Evolutionary conservation across 2,113 vertebrate species (phyloP).

Genomic region (Oreochromis aureus): DNA sequence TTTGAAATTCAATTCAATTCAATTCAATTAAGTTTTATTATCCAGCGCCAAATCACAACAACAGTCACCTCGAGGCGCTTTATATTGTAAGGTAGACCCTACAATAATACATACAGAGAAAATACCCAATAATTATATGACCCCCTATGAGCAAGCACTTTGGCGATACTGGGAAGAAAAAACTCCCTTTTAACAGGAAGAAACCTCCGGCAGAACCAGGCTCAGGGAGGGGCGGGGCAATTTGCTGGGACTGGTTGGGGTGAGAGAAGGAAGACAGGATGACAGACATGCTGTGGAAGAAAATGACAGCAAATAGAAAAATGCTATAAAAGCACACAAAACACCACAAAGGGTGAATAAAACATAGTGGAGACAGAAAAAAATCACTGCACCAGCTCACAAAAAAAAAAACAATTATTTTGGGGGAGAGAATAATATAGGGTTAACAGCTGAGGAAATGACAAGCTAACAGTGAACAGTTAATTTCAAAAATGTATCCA

Average conservation of each 20-base stretch:
- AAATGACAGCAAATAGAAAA: neutral
- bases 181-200: neutral
- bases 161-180: neutral
- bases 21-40: neutral
- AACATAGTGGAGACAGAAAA: neutral
- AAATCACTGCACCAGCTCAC: neutral
- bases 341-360: neutral
- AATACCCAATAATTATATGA: neutral
- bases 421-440: too few species aligned
- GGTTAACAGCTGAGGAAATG: too few species aligned
- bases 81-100: neutral
- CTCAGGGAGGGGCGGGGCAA: neutral
- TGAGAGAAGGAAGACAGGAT: neutral
- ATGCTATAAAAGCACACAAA: neutral
- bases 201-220: neutral
- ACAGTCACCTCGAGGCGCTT: neutral
- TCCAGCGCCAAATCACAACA: neutral
- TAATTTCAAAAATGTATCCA: too few species aligned
- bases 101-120: neutral
- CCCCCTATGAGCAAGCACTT: neutral
- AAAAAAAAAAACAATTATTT: neutral
- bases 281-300: too few species aligned
- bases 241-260: accelerated
- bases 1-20: neutral
- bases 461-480: too few species aligned